Conservation (phyloP, 2,888 invertebrate genomes). For the Lomographa bimaculata region DNA sequence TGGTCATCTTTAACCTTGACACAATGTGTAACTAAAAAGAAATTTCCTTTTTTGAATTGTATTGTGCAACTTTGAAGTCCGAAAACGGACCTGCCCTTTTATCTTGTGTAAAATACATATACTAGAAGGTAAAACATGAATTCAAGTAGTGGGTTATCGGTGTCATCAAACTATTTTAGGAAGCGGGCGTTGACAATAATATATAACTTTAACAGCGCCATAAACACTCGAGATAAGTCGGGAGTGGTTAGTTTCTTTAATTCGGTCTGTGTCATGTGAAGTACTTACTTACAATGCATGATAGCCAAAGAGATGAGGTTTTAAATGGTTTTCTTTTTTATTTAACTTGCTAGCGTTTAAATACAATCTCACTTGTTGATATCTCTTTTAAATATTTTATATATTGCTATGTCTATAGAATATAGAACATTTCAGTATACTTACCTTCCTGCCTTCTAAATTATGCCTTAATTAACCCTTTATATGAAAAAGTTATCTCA, state of each 20-base stretch:
- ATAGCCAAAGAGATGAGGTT: not conserved
- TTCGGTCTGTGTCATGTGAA: slow-evolving; percentile 47
- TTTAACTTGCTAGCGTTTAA: too few species aligned
- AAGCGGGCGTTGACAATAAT: slow-evolving; percentile 31
- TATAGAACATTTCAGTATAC: too few species aligned
- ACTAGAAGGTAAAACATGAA: slow-evolving; percentile 23
- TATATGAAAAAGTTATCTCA: too few species aligned
- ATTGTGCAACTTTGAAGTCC: slow-evolving; percentile 2
- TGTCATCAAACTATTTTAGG: slow-evolving; percentile 33
- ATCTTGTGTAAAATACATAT: not conserved
- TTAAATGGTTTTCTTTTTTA: not conserved
- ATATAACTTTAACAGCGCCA: slow-evolving; percentile 32
- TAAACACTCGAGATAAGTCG: slow-evolving; percentile 35
- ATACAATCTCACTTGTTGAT: too few species aligned
- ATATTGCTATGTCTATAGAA: too few species aligned
- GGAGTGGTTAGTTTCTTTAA: slow-evolving; percentile 38
- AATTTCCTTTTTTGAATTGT: slow-evolving; percentile 10
- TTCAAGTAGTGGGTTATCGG: slow-evolving; percentile 30
- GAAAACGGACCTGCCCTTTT: not conserved
- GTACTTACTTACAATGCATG: slow-evolving; percentile 13
- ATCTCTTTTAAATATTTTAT: too few species aligned
- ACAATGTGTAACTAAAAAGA: slow-evolving; percentile 5
- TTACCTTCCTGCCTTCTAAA: too few species aligned
- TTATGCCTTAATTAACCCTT: too few species aligned
- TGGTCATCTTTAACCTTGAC: slow-evolving; percentile 22